A percentile compares a stretch with the other conserved stretches of the same genome.
Conservation (phyloP, 2,797 vertebrate species). For the Gobio occitaniae region DNA sequence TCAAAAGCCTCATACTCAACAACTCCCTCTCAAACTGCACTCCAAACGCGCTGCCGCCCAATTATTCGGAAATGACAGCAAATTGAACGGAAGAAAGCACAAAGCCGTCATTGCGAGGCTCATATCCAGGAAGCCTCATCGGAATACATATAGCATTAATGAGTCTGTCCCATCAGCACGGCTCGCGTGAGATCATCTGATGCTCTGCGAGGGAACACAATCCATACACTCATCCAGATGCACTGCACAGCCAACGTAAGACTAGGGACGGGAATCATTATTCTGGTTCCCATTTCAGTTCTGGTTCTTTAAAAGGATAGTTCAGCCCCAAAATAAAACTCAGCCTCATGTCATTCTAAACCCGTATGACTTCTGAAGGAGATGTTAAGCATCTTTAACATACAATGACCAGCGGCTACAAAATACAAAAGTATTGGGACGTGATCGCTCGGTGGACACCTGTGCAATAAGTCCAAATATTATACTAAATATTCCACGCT, state of each 20-base stretch:
- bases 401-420: neutral
- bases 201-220: constrained; percentile 56
- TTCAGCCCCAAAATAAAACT: neutral
- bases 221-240: constrained; percentile 60
- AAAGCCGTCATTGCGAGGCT: constrained; percentile 53
- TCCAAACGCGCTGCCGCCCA: constrained; percentile 29
- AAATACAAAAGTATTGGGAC: too few relatives aligned
- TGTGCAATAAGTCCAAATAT: too few relatives aligned
- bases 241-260: constrained; percentile 36
- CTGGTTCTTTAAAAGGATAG: neutral
- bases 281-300: neutral
- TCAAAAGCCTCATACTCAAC: constrained; percentile 49
- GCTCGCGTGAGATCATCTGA: constrained; percentile 64
- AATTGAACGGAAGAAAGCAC: constrained; percentile 66
- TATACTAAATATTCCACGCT: too few relatives aligned
- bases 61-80: constrained; percentile 66
- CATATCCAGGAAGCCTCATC: constrained; percentile 58
- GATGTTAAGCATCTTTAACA: neutral
- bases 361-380: neutral
- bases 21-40: constrained; percentile 29
- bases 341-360: neutral
- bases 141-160: constrained; percentile 63
- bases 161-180: constrained; percentile 60
- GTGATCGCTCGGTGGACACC: too few relatives aligned
- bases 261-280: neutral